Evolutionary conservation across 2,797 vertebrate genomes (phyloP).

Genomic region (Tarsius wallacei): DNA sequence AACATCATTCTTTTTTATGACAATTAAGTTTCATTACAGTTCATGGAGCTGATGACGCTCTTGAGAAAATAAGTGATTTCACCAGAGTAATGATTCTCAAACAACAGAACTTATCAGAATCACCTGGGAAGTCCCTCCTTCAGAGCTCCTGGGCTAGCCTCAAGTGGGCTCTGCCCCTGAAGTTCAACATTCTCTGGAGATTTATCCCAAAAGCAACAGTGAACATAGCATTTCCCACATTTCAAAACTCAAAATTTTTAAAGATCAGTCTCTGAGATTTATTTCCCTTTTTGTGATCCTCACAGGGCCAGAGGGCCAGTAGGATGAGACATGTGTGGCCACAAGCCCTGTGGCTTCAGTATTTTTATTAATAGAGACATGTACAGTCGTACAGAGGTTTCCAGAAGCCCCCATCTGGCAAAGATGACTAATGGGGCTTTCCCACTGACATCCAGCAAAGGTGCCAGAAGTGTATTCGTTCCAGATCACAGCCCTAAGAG

Average conservation of each 20-base stretch:
- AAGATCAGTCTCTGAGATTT: background rate
- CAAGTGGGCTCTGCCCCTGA: background rate
- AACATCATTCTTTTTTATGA: background rate
- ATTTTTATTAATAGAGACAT: constrained; percentile 74
- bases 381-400: background rate
- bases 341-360: constrained; percentile 58
- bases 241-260: constrained; percentile 65
- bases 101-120: background rate
- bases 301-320: background rate
- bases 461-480: constrained; percentile 65
- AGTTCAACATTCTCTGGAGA: constrained; percentile 32
- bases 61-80: background rate
- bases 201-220: constrained; percentile 11
- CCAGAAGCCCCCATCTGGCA: constrained; percentile 71
- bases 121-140: background rate
- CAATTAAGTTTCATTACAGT: background rate
- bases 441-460: constrained; percentile 72
- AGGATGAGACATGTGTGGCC: constrained; percentile 67
- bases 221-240: constrained; percentile 31
- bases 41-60: background rate
- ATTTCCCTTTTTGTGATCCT: constrained; percentile 27
- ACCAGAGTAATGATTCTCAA: background rate
- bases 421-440: constrained; percentile 83
- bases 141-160: background rate
- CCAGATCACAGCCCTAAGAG: constrained; percentile 59